phyloP scores from a whole-genome alignment of 2,888 invertebrate species.

The Epirrhoe alternata region DNA sequence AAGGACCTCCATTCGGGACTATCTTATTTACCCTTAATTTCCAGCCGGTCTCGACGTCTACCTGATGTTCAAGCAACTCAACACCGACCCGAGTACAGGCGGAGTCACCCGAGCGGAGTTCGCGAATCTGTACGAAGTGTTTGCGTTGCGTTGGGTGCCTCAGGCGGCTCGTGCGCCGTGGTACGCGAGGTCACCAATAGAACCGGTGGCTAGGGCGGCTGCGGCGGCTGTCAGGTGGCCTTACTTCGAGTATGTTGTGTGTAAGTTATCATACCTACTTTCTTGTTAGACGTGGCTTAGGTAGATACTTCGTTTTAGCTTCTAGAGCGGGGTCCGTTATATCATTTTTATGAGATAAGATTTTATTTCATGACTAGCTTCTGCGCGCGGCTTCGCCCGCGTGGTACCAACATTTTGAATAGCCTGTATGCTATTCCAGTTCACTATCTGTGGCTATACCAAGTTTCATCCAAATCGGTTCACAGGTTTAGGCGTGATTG shows the following conservation, averaged over 20 bases:
- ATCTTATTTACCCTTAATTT: constrained; percentile 29
- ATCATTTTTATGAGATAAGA: too few species aligned
- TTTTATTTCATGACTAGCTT: too few species aligned
- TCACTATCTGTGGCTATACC: too few species aligned
- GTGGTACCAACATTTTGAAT: too few species aligned
- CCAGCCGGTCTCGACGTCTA: constrained; percentile 89
- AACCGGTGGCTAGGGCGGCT: constrained; percentile 86
- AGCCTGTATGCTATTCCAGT: too few species aligned
- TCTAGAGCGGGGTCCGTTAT: too few species aligned
- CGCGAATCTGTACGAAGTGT: constrained; percentile 85
- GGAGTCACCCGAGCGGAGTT: constrained; percentile 90
- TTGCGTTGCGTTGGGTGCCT: constrained; percentile 90
- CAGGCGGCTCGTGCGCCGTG: constrained; percentile 89
- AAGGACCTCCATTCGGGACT: constrained; percentile 5
- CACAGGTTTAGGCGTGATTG: too few species aligned
- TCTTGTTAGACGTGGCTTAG: neutral
- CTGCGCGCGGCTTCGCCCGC: too few species aligned
- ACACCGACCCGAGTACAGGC: constrained; percentile 80
- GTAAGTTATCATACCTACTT: constrained; percentile 61
- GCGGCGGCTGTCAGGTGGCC: constrained; percentile 87
- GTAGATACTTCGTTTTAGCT: neutral
- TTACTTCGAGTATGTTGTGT: constrained; percentile 90
- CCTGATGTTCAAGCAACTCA: constrained; percentile 92
- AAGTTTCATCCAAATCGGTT: too few species aligned
- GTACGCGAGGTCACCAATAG: constrained; percentile 86